Base-by-base conservation (phyloP, 2,888 invertebrate species). In the Eupeodes latifasciatus region DNA sequence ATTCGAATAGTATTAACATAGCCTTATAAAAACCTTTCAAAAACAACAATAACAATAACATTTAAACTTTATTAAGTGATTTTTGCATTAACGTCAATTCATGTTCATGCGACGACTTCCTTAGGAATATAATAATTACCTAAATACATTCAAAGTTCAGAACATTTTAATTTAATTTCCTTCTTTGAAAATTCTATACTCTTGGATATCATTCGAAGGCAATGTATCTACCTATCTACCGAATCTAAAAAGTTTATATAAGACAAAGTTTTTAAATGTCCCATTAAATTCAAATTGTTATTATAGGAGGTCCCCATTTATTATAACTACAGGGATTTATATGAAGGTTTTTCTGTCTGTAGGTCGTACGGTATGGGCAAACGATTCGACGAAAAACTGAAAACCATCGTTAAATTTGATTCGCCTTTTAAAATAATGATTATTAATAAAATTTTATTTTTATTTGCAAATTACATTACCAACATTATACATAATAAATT, bases 201-300 rank as follows among this genome's bases (percentile, higher is more conserved):
- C 27, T n/a, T 34, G 40, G 61, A 1, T 11, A 44, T 27, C 27
- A 27, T 62, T 11, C 10, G 16, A 16, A 16, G 40, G 27, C 27
- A 62, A 44, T 40, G 40, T 40, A 40, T 4, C 40, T 3, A 40
- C 40, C 4, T 40, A 40, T 9, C 9, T 16, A 19, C 62, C 40
- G 2, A 44, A 16, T 62, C 5, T 62, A 6, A 16, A 44, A 40
- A 16, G 40, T 44, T 62, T 44, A 44, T 44, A 10, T 4, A 40
- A 62, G 62, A 62, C 62, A 1, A 62, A 62, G 16, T 62, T 62
- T 47, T 44, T 62, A 44, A 62, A 62, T 62, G 62, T 62, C 40
- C 16, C 40, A 44, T 62, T 44, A 44, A 62, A 16, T 16, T 12
- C 3, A 62, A 40, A 44, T 62, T 44, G 44, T 62, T 62, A 44